Evolutionary conservation across 2,888 invertebrate genomes (phyloP), one percentile per base, ranked within the genome.

Genomic region (Eurois occulta): DNA sequence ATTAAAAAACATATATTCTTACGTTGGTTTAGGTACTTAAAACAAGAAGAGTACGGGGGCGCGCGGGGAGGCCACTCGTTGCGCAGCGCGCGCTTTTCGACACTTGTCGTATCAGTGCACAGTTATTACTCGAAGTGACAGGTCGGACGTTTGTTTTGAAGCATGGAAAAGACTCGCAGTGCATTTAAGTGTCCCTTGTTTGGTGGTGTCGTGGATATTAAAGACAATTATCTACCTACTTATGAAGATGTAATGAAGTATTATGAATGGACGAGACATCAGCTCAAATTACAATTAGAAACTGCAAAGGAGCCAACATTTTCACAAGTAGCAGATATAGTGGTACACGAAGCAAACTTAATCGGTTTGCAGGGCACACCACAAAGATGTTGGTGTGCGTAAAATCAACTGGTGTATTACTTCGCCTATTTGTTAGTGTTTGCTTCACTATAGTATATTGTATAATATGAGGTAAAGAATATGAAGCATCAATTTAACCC

Each of bases 201-300:
- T 10, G 68, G 68, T 10, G 68, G 35, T 35, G 24, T 24, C 5
- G 24, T 16, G 35, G 68, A 68, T 21, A n/a, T 68, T n/a, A 68
- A 68, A 52, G 52, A 68, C 32, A 68, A 68, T 35, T 2, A n/a
- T 18, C 35, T 68, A 35, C 68, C 68, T 35, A 68, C 68, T 24
- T 68, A 68, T 24, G 52, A 68, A 8, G 68, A 68, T 52, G 52
- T 68, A 5, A 52, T 68, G 10, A 52, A 68, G 24, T 52, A 13
- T 1, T 68, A 68, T 52, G 68, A 68, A 35, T 68, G 52, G 52
- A 68, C 35, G 4, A 35, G 68, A 38, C 68, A 52, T 16, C 13
- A 52, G 8, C 13, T 5, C 6, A 35, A 68, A 52, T 48, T 48
- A 1, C 13, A 68, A 7, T 24, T 7, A n/a, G 46, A 68, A 35